Evolutionary conservation across 2,113 vertebrate genomes (phyloP), one percentile per base, ranked within the genome.

Genomic region (Nematolebias whitei): DNA sequence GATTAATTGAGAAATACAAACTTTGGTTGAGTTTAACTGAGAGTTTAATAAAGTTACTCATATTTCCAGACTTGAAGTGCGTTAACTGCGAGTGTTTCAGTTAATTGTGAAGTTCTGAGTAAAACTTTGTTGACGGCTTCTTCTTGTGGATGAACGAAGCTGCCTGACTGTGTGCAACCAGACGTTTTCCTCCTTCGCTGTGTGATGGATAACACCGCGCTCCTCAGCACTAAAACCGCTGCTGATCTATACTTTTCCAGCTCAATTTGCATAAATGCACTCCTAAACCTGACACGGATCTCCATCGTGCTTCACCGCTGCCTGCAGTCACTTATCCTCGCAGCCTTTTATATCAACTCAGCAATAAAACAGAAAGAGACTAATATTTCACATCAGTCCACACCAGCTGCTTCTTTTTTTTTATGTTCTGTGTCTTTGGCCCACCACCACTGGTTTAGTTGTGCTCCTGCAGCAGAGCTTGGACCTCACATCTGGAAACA

Each of bases 11-110:
- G 32, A 6, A 35, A 35, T 9, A 10, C 32, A 71, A 69, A 68
- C 40, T 64, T 50, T 61, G 71, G 44, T 32, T 39, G 14, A 26
- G 66, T 71, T 71, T 79, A 69, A 77, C 20, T 38, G 51, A 78
- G 40, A 57, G 45, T 12, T 11, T 24, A 38, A 60, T 50, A 68
- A 79, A 75, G 57, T 72, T 63, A 72, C 74, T 66, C 26, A 29
- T 6, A 35, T 35, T 35, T 35, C 9, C 5, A 35, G 32, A 29
- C 32, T 35, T 35, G 32, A 6, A 35, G 32, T 10, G 10, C 10
- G 9, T 35, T 35, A 35, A 35, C 32, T 8, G 26, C 7, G 26
- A 4, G 26, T 29, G 7, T 29, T 29, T 29, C 3, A 29, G 7
- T 29, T 29, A 4, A 29, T 29, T 29, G 9, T 35, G 10, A 5